Percentiles rank a stretch among this genome's conserved stretches.
These are phyloP conservation scores for Chrysogorgia sp. DNA, from an alignment of 92 coral and sea anemone species.

Conservation along the genomic window DNA sequence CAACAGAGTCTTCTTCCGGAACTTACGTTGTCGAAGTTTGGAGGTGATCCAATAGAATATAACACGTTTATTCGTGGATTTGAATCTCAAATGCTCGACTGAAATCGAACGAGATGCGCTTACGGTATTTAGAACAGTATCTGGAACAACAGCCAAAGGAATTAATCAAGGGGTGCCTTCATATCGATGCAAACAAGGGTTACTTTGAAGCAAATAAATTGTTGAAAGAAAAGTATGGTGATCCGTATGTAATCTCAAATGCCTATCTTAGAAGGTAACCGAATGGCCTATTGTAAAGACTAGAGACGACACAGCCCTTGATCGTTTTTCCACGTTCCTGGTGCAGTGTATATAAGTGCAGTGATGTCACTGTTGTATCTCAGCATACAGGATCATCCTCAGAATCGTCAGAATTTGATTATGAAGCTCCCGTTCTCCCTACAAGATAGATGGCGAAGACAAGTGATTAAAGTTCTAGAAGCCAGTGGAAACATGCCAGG, in stretches of 20 bases:
- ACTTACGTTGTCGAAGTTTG: conserved; percentile 45
- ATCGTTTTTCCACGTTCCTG: conserved; percentile 46
- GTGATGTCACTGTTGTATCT: conserved; percentile 44
- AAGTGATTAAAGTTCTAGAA: conserved; percentile 10
- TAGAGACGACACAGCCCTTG: conserved; percentile 49
- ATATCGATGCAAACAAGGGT: conserved; percentile 40
- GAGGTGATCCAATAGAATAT: conserved; percentile 59
- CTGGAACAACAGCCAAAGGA: conserved; percentile 60
- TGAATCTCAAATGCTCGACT: conserved; percentile 48
- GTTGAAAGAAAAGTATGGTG: conserved; percentile 55
- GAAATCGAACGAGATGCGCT: conserved; percentile 10
- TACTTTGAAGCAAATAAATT: conserved; percentile 52
- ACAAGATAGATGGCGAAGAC: conserved; percentile 47
- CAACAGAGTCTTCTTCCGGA: conserved; percentile 53
- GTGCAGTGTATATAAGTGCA: conserved; percentile 42
- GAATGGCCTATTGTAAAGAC: conserved; percentile 49
- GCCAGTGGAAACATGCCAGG: not conserved
- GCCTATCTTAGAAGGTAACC: conserved; percentile 45
- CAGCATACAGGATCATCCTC: conserved; percentile 45
- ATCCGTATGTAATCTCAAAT: conserved; percentile 54
- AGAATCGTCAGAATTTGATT: conserved; percentile 38
- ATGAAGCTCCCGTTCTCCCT: conserved; percentile 25
- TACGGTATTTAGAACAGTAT: conserved; percentile 59
- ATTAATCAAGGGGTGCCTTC: conserved; percentile 57
- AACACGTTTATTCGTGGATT: conserved; percentile 38